phyloP scores from a whole-genome alignment of 2,113 vertebrate genomes.

The Microtus montanus region DNA sequence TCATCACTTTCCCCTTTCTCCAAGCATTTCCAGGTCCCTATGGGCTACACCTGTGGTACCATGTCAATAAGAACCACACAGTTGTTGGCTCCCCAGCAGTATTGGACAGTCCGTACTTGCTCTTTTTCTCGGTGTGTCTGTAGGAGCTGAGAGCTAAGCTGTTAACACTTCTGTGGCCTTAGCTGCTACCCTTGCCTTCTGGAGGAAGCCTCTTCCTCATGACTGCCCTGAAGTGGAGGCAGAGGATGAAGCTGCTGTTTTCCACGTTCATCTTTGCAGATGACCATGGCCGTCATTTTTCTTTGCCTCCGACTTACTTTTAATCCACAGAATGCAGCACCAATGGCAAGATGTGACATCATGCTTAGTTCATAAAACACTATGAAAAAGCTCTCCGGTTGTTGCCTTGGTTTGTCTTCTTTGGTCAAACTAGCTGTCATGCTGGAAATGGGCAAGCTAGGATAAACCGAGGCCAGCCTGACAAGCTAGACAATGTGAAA shows the following conservation, averaged over 20 bases:
- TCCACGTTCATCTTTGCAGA: not conserved
- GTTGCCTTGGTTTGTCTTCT: no score
- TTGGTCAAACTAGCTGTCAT: no score
- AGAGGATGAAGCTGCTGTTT: not conserved
- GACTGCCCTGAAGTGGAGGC: no score
- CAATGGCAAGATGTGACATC: no score
- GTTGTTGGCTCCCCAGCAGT: not conserved
- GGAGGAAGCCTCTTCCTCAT: not conserved
- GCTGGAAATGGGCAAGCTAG: no score
- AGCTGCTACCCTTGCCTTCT: not conserved
- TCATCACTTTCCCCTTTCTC: no score
- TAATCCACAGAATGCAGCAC: not conserved
- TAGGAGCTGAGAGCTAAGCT: not conserved
- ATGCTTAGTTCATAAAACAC: no score
- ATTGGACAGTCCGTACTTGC: not conserved
- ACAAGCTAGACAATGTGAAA: no score
- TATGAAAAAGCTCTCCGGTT: no score
- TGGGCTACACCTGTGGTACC: not conserved
- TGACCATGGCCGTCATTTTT: not conserved
- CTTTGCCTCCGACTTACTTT: not conserved
- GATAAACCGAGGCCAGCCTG: no score
- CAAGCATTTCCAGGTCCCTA: not conserved
- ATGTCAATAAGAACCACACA: no score
- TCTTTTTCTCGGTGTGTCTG: not conserved
- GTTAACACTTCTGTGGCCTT: not conserved